These are phyloP conservation scores for Tachina grossa DNA, from an alignment of 2,888 invertebrate species.

Conservation along the genomic window DNA sequence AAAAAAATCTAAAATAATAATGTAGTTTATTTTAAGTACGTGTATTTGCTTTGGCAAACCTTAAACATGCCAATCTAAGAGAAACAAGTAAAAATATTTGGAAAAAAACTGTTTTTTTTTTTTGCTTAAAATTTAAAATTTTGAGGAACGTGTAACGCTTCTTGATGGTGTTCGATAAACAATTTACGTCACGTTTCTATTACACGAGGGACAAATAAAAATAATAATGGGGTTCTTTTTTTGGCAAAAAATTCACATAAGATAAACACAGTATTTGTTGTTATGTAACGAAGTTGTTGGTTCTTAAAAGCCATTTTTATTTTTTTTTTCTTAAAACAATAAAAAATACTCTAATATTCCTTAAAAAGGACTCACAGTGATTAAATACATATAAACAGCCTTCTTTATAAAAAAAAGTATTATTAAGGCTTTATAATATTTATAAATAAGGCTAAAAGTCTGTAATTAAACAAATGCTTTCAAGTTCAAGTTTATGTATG, in stretches of 20 bases:
- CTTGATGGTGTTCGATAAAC: conserved; percentile 46
- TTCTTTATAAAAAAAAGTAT: too few relatives aligned
- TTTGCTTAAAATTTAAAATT: conserved; percentile 24
- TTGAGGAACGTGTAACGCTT: conserved; percentile 26
- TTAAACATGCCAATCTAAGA: background rate
- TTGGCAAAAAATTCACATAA: conserved; percentile 19
- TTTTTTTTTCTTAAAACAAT: background rate
- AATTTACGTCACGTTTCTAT: conserved; percentile 48
- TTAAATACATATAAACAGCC: too few relatives aligned
- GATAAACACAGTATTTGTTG: background rate
- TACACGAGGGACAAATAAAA: background rate
- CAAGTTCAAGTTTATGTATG: too few relatives aligned
- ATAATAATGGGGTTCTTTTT: background rate
- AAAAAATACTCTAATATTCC: too few relatives aligned
- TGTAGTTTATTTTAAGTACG: background rate
- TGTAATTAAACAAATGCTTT: too few relatives aligned
- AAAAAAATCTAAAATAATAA: background rate
- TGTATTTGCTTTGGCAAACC: conserved; percentile 19
- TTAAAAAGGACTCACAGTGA: too few relatives aligned
- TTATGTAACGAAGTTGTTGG: background rate
- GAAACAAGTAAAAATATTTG: conserved; percentile 4
- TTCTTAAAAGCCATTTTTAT: background rate
- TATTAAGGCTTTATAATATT: too few relatives aligned
- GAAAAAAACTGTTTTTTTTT: conserved; percentile 30
- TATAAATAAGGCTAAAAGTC: too few relatives aligned